Evolutionary conservation across 2,797 vertebrate genomes (phyloP).

Genomic region (Microtus californicus): DNA sequence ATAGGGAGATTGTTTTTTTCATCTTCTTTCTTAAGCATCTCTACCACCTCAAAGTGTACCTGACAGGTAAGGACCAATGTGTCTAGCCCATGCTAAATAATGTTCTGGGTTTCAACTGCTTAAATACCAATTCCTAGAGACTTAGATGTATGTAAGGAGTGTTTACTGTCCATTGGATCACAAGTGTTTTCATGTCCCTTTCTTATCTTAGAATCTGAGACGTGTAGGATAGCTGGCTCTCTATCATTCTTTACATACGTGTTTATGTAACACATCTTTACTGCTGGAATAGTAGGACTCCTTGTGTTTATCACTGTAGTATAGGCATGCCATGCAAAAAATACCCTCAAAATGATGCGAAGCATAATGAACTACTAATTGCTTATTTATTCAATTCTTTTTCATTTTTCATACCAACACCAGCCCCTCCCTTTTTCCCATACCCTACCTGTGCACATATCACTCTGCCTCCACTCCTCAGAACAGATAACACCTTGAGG

Average conservation of each 20-base stretch:
- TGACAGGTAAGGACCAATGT: neutral
- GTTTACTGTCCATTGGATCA: neutral
- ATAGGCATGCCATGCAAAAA: neutral
- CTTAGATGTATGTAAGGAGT: neutral
- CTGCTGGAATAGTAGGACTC: neutral
- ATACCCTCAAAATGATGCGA: neutral
- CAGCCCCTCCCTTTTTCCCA: no score
- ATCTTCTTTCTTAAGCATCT: neutral
- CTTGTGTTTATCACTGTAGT: neutral
- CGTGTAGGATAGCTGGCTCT: neutral
- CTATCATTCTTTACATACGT: neutral
- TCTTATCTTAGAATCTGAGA: neutral
- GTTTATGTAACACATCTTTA: neutral
- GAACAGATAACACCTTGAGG: no score
- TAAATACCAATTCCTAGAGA: neutral
- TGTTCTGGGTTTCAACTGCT: neutral
- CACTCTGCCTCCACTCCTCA: no score
- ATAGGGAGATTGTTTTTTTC: neutral
- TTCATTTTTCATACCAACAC: no score
- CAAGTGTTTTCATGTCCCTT: neutral
- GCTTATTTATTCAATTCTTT: neutral
- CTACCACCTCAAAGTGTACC: neutral
- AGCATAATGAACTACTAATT: neutral
- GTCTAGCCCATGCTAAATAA: neutral
- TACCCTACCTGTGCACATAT: no score